These are phyloP conservation scores for Chinchilla lanigera DNA, from an alignment of 2,113 vertebrate genomes.

Conservation along the genomic window DNA sequence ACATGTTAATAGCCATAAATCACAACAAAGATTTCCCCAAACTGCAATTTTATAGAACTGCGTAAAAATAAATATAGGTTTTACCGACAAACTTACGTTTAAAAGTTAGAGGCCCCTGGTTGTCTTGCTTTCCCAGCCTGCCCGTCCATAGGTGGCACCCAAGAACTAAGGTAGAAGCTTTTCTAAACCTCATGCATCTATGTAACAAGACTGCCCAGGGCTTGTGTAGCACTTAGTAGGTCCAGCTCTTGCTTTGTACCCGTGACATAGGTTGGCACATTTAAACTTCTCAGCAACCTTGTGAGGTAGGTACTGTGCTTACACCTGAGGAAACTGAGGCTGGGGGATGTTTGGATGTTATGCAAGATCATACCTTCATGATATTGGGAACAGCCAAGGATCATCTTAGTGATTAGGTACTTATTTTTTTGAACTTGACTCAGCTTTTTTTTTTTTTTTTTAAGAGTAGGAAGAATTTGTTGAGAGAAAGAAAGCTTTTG, in stretches of 20 bases:
- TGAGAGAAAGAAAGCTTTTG: background rate
- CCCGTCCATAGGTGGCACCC: background rate
- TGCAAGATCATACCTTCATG: background rate
- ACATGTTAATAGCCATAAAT: background rate
- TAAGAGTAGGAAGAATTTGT: background rate
- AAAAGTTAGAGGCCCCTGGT: background rate
- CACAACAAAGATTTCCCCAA: background rate
- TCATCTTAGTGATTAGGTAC: background rate
- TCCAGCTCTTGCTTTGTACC: background rate
- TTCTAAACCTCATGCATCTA: background rate
- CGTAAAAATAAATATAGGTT: background rate
- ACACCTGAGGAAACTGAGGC: background rate
- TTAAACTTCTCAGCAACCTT: background rate
- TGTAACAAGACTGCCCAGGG: accelerated
- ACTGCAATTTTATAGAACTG: background rate
- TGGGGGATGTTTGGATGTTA: background rate
- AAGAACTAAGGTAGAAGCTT: background rate
- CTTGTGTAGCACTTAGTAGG: too few relatives aligned
- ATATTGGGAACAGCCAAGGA: background rate
- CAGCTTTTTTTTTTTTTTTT: background rate
- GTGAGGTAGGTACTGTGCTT: background rate
- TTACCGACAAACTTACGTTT: background rate
- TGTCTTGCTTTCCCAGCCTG: background rate
- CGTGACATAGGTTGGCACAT: background rate
- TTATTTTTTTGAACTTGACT: background rate